Base-by-base conservation (phyloP, 2,888 invertebrate species). In the Campoletis raptor region DNA sequence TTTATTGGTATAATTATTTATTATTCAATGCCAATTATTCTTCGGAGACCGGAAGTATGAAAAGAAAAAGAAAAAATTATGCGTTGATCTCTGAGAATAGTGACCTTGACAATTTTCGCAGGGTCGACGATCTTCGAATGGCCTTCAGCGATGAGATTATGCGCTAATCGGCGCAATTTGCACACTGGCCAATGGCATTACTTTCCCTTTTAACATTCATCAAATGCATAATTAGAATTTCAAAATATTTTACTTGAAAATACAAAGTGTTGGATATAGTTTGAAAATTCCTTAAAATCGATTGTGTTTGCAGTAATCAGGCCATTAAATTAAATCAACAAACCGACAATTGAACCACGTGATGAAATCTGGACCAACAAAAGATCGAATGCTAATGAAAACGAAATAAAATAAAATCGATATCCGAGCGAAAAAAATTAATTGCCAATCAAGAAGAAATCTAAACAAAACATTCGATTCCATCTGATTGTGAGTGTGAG, bases 21-120 rank as follows among this genome's bases (percentile, higher is more conserved):
- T 30, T 15, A 15, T 30, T 48, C 15, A 18, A 15, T 12, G 24
- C 10, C 6, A 24, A 61, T 54, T n/a, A 61, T 7, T 61, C 30
- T 4, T 61, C 5, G 30, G 30, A 30, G 30, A 30, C 7, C 18
- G 48, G 18, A 48, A 48, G 48, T 5, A 48, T 7, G 48, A n/a
- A 48, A 48, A 6, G n/a, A n/a, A n/a, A 18, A 45, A 18, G 12
- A 61, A 61, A 61, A 61, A 61, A 61, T 61, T 61, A 61, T 61
- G 10, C 30, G 61, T 30, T 61, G 5, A 61, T 61, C 24, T 30
- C 15, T 30, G 7, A 12, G 61, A 61, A 12, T 6, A 30, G 61
- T 61, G 61, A 61, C 61, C 61, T 61, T 30, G 61, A 30, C 30
- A 15, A 61, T 30, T 61, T 30, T 15, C 15, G 30, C 30, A 24